phyloP scores from a whole-genome alignment of 2,888 invertebrate genomes.

The Kryphioiulus occultus region DNA sequence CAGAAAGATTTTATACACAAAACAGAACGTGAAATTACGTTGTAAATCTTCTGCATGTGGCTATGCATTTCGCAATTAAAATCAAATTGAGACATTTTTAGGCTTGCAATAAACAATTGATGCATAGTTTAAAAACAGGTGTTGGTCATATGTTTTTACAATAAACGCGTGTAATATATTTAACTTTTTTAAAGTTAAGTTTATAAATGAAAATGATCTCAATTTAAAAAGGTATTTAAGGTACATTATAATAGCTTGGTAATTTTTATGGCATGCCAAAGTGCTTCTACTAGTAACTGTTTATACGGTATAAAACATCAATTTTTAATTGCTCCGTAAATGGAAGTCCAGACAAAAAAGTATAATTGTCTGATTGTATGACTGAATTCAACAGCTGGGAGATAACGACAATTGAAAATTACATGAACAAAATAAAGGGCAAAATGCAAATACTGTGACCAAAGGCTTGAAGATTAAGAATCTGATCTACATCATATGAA shows the following conservation, averaged over 20 bases:
- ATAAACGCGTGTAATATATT: not conserved
- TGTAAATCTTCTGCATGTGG: no score
- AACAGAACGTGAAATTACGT: no score
- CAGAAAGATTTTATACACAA: no score
- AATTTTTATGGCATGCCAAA: not conserved
- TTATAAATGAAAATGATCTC: not conserved
- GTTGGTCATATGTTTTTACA: not conserved
- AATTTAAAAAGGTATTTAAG: not conserved
- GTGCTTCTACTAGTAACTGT: not conserved
- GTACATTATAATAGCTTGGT: not conserved
- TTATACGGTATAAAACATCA: not conserved
- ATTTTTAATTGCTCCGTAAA: not conserved
- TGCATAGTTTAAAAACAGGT: not conserved
- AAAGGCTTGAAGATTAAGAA: not conserved
- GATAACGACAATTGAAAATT: not conserved
- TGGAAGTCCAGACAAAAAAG: not conserved
- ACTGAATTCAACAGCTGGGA: not conserved
- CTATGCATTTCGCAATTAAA: no score
- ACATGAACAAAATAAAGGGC: not conserved
- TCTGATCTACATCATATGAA: not conserved
- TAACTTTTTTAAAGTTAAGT: not conserved
- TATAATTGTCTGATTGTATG: not conserved
- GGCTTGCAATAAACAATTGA: not conserved
- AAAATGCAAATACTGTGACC: not conserved
- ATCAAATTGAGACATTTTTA: no score